Evolutionary conservation across 2,113 vertebrate species (phyloP).

Genomic region (Brachyhypopomus occidentalis): DNA sequence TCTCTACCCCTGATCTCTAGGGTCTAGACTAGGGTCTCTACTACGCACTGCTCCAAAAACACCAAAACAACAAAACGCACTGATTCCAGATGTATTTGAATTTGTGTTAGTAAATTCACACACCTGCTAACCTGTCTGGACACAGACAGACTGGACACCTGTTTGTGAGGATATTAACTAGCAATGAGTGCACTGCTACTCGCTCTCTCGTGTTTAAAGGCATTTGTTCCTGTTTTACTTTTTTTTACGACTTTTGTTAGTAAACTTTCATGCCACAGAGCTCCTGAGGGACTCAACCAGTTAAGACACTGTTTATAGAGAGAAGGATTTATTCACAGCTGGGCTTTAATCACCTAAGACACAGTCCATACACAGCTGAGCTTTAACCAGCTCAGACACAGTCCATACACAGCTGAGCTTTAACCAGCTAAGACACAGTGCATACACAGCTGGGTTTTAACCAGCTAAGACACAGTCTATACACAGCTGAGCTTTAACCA

Average conservation of each 20-base stretch:
- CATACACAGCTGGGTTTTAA: no score
- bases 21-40: background rate
- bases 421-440: no score
- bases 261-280: background rate
- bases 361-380: background rate
- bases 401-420: background rate
- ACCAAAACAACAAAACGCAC: constrained; percentile 44
- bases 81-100: constrained; percentile 45
- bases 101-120: constrained; percentile 41
- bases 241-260: background rate
- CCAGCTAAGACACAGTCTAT: background rate
- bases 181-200: background rate
- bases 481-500: background rate
- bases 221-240: background rate
- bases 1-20: background rate
- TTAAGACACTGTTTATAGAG: no score
- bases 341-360: background rate
- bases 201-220: background rate
- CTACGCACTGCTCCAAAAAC: background rate
- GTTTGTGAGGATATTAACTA: background rate
- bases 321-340: background rate
- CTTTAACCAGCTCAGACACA: background rate
- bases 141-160: constrained; percentile 34
- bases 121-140: constrained; percentile 48
- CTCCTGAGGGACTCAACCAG: background rate